Percentiles rank a stretch among this genome's conserved stretches.
Evolutionary conservation across 2,888 invertebrate genomes (phyloP).

Genomic region (Pristionchus japonicus): DNA sequence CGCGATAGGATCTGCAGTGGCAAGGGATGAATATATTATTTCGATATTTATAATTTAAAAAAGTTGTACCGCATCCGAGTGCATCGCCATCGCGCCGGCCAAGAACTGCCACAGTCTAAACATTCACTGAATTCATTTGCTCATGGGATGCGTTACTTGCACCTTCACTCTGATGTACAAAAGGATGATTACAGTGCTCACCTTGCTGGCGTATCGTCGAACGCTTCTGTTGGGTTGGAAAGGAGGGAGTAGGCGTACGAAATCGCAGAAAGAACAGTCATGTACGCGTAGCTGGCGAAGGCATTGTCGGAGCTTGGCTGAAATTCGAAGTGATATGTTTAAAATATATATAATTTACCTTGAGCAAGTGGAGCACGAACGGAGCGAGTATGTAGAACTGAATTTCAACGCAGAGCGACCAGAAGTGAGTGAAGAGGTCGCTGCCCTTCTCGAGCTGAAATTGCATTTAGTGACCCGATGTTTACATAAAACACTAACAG

Average conservation of each 20-base stretch:
- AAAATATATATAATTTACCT: neutral
- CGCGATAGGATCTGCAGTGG: neutral
- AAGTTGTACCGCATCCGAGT: neutral
- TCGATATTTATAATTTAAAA: no score
- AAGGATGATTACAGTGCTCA: no score
- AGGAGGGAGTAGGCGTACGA: neutral
- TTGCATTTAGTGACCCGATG: neutral
- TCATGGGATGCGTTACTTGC: no score
- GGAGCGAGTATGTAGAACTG: neutral
- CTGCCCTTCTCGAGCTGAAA: neutral
- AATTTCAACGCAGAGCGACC: constrained; percentile 1
- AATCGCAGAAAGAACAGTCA: neutral
- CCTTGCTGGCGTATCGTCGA: constrained; percentile 43
- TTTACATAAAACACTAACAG: neutral
- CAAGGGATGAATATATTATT: no score
- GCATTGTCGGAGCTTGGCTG: neutral
- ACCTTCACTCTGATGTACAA: no score
- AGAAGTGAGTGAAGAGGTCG: neutral
- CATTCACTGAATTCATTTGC: constrained; percentile 12
- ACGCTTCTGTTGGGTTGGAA: neutral
- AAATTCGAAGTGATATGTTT: neutral
- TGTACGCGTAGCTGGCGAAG: neutral
- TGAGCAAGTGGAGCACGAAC: neutral
- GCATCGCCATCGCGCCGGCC: neutral
- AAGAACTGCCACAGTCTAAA: constrained; percentile 15